Percentiles rank a stretch among this genome's conserved stretches.
phyloP scores from a whole-genome alignment of 2,113 vertebrate species.

The Glaucidium brasilianum region DNA sequence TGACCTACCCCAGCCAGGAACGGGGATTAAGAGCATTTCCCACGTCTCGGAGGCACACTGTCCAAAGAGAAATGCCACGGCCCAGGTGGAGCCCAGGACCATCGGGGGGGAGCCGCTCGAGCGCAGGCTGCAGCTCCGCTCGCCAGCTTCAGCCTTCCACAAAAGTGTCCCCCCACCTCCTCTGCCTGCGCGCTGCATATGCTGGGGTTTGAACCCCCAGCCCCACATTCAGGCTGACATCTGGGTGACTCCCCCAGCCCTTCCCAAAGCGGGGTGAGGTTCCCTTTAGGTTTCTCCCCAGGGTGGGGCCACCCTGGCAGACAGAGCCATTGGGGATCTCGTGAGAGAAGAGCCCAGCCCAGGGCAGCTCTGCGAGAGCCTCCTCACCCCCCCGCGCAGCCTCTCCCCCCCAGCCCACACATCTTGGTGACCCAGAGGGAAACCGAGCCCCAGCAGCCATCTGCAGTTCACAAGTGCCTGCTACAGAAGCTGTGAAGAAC shows the following conservation, averaged over 20 bases:
- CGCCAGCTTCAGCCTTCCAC: accelerated
- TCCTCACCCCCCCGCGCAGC: accelerated
- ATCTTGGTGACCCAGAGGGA: background rate
- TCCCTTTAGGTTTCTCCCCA: no score
- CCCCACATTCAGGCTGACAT: no score
- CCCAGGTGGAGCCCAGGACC: background rate
- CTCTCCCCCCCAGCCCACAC: background rate
- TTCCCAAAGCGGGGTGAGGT: no score
- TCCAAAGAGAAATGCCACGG: accelerated
- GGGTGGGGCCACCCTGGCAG: no score
- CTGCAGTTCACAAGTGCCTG: background rate
- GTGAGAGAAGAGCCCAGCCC: background rate
- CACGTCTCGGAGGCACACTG: accelerated
- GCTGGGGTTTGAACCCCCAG: no score
- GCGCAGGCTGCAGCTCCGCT: background rate
- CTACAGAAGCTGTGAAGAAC: background rate
- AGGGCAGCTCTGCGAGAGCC: background rate
- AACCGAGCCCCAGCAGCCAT: background rate
- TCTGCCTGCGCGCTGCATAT: background rate
- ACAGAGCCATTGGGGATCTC: no score
- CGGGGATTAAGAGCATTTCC: background rate
- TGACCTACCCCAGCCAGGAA: background rate
- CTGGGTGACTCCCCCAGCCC: no score
- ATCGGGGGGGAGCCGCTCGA: accelerated
- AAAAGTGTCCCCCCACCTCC: accelerated